phyloP scores from a whole-genome alignment of 30 jellyfish, hydroid and myxozoan genomes.

The Morbakka virulenta region DNA sequence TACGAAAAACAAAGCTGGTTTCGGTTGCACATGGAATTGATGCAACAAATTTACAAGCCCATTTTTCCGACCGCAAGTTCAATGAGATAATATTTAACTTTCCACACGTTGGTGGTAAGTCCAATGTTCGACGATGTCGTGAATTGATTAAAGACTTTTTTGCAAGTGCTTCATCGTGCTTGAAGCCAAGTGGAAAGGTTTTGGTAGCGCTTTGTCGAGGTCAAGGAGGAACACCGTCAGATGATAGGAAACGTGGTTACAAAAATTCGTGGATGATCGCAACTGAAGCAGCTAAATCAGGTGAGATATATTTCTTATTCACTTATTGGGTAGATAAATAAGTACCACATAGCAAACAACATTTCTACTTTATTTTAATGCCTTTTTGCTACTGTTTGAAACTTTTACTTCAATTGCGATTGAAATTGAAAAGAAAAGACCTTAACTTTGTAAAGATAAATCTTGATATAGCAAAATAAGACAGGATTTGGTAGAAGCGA shows the following conservation, averaged over 20 bases:
- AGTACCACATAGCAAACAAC: too few species aligned
- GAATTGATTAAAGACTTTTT: conserved; percentile 51
- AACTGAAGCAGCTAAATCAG: conserved; percentile 85
- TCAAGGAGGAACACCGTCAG: conserved; percentile 96
- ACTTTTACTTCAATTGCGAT: too few species aligned
- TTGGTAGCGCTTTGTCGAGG: conserved; percentile 80
- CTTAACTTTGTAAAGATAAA: too few species aligned
- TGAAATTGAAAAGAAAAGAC: too few species aligned
- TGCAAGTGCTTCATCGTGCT: conserved; percentile 36
- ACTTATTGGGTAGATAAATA: too few species aligned
- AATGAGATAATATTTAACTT: conserved; percentile 61
- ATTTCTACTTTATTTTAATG: too few species aligned
- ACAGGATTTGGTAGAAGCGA: too few species aligned
- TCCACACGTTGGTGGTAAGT: conserved; percentile 98
- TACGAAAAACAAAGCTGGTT: conserved; percentile 12
- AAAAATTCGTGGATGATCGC: conserved; percentile 86
- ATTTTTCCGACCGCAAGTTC: conserved; percentile 35
- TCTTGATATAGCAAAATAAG: too few species aligned
- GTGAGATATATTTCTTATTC: conserved; percentile 13
- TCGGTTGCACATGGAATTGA: conserved; percentile 67
- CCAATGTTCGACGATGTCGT: conserved; percentile 76
- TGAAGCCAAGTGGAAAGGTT: conserved; percentile 50
- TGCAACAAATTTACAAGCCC: conserved; percentile 56
- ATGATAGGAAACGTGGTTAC: conserved; percentile 59
- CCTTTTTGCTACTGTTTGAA: too few species aligned